phyloP scores from a whole-genome alignment of 2,113 vertebrate genomes.

The Prinia subflava region DNA sequence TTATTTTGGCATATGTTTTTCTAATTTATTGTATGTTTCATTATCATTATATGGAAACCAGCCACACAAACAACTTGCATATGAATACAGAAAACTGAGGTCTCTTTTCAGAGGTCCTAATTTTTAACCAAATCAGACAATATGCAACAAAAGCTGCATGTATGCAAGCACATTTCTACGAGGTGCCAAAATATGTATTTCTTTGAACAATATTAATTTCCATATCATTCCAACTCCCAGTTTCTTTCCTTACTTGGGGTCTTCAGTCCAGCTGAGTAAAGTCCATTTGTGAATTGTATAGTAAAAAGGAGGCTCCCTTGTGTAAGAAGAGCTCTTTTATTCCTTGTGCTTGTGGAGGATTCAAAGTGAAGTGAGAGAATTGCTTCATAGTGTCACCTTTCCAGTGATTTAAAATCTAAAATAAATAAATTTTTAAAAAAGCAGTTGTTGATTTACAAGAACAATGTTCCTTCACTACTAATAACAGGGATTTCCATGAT shows the following conservation, averaged over 20 bases:
- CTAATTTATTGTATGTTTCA: not conserved
- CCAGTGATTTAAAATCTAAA: not conserved
- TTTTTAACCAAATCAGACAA: not conserved
- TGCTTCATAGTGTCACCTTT: not conserved
- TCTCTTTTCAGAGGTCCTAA: not conserved
- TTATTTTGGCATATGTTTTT: not conserved
- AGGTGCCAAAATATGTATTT: not conserved
- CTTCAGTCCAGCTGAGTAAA: not conserved
- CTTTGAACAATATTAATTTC: not conserved
- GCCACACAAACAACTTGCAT: not conserved
- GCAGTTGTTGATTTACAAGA: not conserved
- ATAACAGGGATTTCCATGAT: not conserved
- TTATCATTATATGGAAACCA: not conserved
- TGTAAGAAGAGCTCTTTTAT: not conserved
- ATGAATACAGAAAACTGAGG: not conserved
- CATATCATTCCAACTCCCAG: not conserved
- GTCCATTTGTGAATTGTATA: not conserved
- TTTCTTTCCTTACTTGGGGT: not conserved
- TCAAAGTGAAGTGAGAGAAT: conserved; percentile 13
- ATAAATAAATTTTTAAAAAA: not conserved
- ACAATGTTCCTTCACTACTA: not conserved
- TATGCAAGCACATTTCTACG: not conserved
- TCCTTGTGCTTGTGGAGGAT: not conserved
- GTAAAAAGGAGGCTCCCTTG: not conserved
- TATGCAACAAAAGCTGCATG: not conserved